Conservation (phyloP, 1,140 invertebrate genomes). For the Drosophila pandora region DNA sequence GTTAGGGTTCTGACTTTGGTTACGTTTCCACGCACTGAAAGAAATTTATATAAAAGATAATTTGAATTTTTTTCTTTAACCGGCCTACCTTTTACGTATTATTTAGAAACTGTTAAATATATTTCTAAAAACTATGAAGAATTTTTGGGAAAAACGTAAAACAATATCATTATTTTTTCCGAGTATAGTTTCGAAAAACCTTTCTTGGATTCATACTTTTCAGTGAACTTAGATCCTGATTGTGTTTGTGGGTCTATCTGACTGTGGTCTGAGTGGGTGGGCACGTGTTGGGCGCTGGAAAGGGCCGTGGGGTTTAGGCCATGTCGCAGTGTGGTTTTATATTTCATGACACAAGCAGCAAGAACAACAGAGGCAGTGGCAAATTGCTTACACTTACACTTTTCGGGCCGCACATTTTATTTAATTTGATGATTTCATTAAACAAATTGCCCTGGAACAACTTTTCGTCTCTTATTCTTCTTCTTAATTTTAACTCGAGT, state of each 20-base stretch:
- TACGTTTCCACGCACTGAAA: slow-evolving; percentile 17
- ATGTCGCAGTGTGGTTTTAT: slow-evolving; percentile 67
- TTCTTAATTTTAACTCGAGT: slow-evolving; percentile 40
- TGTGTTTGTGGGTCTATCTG: not conserved
- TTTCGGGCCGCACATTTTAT: slow-evolving; percentile 69
- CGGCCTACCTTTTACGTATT: no score
- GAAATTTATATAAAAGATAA: not conserved
- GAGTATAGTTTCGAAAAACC: not conserved
- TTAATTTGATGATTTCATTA: slow-evolving; percentile 80
- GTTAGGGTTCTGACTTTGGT: slow-evolving; percentile 42
- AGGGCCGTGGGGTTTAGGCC: slow-evolving; percentile 19
- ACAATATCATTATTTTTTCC: not conserved
- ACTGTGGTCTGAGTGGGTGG: slow-evolving; percentile 16
- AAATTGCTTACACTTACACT: slow-evolving; percentile 68
- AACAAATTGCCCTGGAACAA: slow-evolving; percentile 61
- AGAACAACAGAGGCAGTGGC: slow-evolving; percentile 28
- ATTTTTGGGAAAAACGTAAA: not conserved
- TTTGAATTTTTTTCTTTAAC: no score
- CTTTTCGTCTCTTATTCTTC: slow-evolving; percentile 16
- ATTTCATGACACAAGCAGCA: slow-evolving; percentile 63
- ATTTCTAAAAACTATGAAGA: not conserved
- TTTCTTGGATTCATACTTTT: not conserved
- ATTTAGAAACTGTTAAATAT: not conserved
- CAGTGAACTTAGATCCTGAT: not conserved
- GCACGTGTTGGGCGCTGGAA: slow-evolving; percentile 34